These are phyloP conservation scores for Drosophila emarginata DNA, from an alignment of 2,888 invertebrate genomes.

Conservation along the genomic window DNA sequence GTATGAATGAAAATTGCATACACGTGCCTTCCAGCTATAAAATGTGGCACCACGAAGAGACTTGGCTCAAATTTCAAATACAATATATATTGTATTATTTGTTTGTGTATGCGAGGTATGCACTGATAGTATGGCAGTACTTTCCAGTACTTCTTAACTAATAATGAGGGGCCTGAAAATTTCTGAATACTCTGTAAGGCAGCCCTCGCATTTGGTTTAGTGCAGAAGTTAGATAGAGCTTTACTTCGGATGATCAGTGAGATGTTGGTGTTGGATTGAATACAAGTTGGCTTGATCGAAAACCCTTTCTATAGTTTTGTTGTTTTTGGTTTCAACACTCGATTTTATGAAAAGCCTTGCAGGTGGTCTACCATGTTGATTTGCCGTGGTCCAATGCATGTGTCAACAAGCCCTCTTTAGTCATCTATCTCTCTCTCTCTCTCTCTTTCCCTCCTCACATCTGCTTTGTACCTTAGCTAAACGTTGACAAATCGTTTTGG, in stretches of 20 bases:
- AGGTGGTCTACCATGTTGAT: constrained; percentile 12
- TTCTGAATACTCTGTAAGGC: background rate
- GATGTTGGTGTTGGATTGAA: background rate
- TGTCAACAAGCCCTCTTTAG: constrained; percentile 9
- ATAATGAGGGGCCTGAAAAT: too few species aligned
- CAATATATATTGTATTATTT: constrained; percentile 23
- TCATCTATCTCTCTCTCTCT: background rate
- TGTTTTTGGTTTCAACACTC: constrained; percentile 3
- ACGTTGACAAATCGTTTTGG: constrained; percentile 75
- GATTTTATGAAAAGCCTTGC: background rate
- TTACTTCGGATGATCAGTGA: background rate
- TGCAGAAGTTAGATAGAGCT: background rate
- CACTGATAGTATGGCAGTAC: background rate
- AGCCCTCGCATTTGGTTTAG: background rate
- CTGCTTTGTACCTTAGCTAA: constrained; percentile 46
- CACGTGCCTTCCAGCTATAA: constrained; percentile 79
- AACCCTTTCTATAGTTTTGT: background rate
- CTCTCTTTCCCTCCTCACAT: background rate
- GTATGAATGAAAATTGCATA: constrained; percentile 80
- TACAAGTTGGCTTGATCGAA: background rate
- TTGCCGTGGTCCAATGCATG: constrained; percentile 1
- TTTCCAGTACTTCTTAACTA: background rate
- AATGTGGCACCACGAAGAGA: constrained; percentile 57
- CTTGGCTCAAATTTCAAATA: constrained; percentile 5
- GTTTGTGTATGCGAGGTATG: background rate